Evolutionary conservation across 1,140 invertebrate genomes (phyloP).

Genomic region (Theocolax elegans): DNA sequence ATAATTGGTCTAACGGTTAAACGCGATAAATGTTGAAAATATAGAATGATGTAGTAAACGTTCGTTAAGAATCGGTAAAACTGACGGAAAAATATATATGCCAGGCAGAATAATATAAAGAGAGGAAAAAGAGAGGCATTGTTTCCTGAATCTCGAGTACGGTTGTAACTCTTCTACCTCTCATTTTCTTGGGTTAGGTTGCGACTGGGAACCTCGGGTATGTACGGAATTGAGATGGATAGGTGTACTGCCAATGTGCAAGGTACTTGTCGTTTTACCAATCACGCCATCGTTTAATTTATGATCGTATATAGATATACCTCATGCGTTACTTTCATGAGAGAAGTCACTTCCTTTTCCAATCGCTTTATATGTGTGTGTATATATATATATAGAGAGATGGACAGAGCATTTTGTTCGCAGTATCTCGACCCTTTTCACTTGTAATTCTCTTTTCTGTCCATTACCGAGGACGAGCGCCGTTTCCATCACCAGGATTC

Average conservation of each 20-base stretch:
- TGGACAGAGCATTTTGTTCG: neutral
- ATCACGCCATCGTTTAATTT: slow-evolving; percentile 43
- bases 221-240: slow-evolving; percentile 50
- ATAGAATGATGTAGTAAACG: no score
- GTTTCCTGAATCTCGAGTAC: no score
- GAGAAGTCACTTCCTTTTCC: slow-evolving; percentile 16
- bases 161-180: neutral
- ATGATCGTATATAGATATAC: slow-evolving; percentile 29
- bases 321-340: slow-evolving; percentile 43
- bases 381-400: no score
- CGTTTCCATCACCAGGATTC: slow-evolving; percentile 17
- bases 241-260: neutral
- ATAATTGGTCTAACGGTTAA: no score
- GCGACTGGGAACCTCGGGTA: no score
- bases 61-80: no score
- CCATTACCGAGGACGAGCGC: neutral
- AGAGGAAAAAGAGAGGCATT: no score
- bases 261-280: slow-evolving; percentile 40
- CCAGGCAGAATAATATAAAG: no score
- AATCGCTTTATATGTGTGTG: neutral
- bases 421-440: neutral
- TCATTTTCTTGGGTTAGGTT: neutral
- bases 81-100: no score
- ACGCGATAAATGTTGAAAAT: no score
- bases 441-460: slow-evolving; percentile 21